A percentile compares a stretch with the other conserved stretches of the same genome.
phyloP scores from a whole-genome alignment of 2,888 invertebrate species.

The Drosophila sordidula region DNA sequence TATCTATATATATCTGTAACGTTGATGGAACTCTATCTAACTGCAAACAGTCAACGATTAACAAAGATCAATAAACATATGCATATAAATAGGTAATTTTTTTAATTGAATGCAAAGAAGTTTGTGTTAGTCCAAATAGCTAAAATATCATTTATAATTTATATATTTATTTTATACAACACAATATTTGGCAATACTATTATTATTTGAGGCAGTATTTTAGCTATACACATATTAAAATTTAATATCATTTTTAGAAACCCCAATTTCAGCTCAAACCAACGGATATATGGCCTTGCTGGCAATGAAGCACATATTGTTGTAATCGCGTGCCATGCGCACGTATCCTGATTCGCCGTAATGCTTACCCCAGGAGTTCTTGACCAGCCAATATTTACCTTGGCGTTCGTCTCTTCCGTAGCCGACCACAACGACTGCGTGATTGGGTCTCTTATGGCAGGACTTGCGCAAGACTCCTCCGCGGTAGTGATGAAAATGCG shows the following conservation, averaged over 20 bases:
- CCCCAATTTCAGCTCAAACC: slow-evolving; percentile 4
- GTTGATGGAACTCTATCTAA: slow-evolving; percentile 35
- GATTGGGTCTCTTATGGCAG: slow-evolving; percentile 89
- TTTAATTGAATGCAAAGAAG: background rate
- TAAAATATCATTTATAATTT: too few relatives aligned
- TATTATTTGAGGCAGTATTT: too few relatives aligned
- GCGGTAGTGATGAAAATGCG: slow-evolving; percentile 92
- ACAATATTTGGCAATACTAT: too few relatives aligned
- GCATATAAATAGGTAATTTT: background rate
- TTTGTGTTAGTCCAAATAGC: too few relatives aligned
- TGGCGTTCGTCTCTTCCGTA: slow-evolving; percentile 83
- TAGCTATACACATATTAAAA: too few relatives aligned
- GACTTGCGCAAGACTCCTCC: slow-evolving; percentile 92
- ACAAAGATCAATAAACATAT: slow-evolving; percentile 23
- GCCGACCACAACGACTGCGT: slow-evolving; percentile 87
- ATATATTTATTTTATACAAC: too few relatives aligned
- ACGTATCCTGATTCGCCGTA: slow-evolving; percentile 95
- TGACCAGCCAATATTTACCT: slow-evolving; percentile 89
- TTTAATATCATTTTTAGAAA: too few relatives aligned
- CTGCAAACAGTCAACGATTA: slow-evolving; percentile 8
- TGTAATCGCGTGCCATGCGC: slow-evolving; percentile 92
- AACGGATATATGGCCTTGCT: slow-evolving; percentile 92
- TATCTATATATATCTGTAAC: slow-evolving; percentile 26
- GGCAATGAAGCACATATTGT: slow-evolving; percentile 95
- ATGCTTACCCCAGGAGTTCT: slow-evolving; percentile 88